These are phyloP conservation scores for Brachymystax lenok DNA, from an alignment of 2,797 vertebrate species.

Conservation along the genomic window DNA sequence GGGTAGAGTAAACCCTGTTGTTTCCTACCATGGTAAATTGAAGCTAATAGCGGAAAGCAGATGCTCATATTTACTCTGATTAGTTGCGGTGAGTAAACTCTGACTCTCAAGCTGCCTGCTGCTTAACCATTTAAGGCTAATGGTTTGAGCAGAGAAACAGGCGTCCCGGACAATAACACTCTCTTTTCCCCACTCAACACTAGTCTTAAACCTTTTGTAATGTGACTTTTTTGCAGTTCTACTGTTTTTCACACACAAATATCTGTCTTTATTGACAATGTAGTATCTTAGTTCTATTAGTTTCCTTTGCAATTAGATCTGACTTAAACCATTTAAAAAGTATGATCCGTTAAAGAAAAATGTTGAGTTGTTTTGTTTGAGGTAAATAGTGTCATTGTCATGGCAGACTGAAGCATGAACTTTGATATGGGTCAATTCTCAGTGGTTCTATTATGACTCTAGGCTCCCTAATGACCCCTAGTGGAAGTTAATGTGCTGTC, in stretches of 20 bases:
- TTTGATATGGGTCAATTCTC: background rate
- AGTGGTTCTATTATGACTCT: background rate
- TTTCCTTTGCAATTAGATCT: background rate
- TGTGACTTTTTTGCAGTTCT: background rate
- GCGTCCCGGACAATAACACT: background rate
- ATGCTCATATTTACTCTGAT: slow-evolving; percentile 46
- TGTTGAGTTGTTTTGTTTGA: background rate
- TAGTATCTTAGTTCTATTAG: background rate
- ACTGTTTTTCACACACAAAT: background rate
- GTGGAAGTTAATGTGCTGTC: slow-evolving; percentile 25
- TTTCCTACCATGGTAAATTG: slow-evolving; percentile 43
- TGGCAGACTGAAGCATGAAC: background rate
- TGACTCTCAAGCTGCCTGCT: slow-evolving; percentile 11
- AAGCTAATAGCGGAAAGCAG: slow-evolving; percentile 51
- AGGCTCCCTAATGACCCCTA: slow-evolving; percentile 39
- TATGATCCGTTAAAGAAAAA: background rate
- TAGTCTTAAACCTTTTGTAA: background rate
- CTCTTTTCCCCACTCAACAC: background rate
- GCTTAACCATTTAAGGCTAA: slow-evolving; percentile 8
- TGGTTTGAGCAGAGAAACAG: background rate
- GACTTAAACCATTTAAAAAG: background rate
- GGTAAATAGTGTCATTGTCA: slow-evolving; percentile 1
- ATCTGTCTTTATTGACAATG: background rate
- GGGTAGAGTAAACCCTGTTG: slow-evolving; percentile 27
- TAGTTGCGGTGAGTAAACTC: slow-evolving; percentile 34